Evolutionary conservation across 2,888 invertebrate genomes (phyloP).

Genomic region (Drosophila birchii): DNA sequence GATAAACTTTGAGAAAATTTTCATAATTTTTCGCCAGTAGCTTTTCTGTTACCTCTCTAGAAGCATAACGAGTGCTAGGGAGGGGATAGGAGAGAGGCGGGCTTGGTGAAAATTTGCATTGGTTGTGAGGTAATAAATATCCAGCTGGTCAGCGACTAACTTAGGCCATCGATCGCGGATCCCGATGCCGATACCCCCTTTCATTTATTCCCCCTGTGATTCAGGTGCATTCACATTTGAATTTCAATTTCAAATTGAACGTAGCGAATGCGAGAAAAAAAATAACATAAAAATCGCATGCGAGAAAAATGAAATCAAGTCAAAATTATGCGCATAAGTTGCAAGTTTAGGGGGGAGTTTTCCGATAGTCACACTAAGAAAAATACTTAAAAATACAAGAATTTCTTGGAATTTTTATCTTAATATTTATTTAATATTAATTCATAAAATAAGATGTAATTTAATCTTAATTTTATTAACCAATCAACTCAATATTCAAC

Average conservation of each 20-base stretch:
- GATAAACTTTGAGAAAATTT: constrained; percentile 50
- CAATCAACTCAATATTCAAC: background rate
- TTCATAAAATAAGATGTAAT: no score
- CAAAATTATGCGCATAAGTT: constrained; percentile 80
- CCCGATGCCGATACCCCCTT: constrained; percentile 4
- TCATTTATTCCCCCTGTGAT: constrained; percentile 14
- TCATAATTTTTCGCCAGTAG: constrained; percentile 59
- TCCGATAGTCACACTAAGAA: background rate
- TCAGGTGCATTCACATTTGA: constrained; percentile 64
- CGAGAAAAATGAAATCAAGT: constrained; percentile 80
- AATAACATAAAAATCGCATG: constrained; percentile 62
- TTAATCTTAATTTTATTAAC: background rate
- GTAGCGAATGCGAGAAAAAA: constrained; percentile 26
- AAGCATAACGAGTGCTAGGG: background rate
- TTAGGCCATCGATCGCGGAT: constrained; percentile 62
- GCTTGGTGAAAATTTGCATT: constrained; percentile 67
- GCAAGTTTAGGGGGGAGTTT: constrained; percentile 10
- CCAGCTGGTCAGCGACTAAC: constrained; percentile 63
- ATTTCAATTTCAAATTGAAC: constrained; percentile 72
- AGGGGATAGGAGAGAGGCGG: no score
- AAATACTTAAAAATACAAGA: background rate
- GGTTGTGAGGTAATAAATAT: constrained; percentile 75
- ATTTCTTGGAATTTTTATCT: no score
- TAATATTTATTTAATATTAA: no score
- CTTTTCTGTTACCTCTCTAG: constrained; percentile 57